A percentile compares a stretch with the other conserved stretches of the same genome.
Evolutionary conservation across 1,140 invertebrate genomes (phyloP).

Genomic region (Halesus radiatus): DNA sequence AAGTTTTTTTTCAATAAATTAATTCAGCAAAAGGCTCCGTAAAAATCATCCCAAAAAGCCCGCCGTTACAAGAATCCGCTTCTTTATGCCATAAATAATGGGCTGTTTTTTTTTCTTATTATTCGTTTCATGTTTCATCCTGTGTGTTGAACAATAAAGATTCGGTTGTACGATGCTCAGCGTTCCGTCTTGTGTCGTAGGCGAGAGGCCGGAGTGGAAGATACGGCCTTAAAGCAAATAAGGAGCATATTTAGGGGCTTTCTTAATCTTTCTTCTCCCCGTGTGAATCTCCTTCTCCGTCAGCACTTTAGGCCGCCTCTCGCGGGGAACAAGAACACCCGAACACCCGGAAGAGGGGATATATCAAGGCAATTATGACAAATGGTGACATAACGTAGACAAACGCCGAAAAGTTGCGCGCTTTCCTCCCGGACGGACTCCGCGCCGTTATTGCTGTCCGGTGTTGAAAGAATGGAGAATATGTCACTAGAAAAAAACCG

Average conservation of each 20-base stretch:
- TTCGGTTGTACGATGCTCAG: no score
- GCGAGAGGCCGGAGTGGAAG: neutral
- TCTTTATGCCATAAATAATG: no score
- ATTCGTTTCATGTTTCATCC: no score
- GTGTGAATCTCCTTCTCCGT: slow-evolving; percentile 16
- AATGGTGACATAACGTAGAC: slow-evolving; percentile 57
- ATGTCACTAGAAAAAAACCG: no score
- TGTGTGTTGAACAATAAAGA: no score
- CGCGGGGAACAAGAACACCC: slow-evolving; percentile 30
- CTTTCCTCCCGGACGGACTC: neutral
- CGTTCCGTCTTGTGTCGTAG: neutral
- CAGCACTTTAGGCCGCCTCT: slow-evolving; percentile 32
- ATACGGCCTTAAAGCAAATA: neutral
- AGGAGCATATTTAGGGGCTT: slow-evolving; percentile 28
- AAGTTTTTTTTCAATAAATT: no score
- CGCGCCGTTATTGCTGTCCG: no score
- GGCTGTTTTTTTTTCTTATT: no score
- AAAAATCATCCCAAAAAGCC: no score
- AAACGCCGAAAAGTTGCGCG: slow-evolving; percentile 55
- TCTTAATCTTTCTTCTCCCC: slow-evolving; percentile 30
- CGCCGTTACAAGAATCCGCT: no score
- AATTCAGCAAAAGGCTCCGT: no score
- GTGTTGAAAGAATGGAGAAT: no score
- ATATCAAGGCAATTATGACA: slow-evolving; percentile 58
- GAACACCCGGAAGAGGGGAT: slow-evolving; percentile 49